Base-by-base conservation (phyloP, 2,888 invertebrate genomes). In the Morpho deidamia region DNA sequence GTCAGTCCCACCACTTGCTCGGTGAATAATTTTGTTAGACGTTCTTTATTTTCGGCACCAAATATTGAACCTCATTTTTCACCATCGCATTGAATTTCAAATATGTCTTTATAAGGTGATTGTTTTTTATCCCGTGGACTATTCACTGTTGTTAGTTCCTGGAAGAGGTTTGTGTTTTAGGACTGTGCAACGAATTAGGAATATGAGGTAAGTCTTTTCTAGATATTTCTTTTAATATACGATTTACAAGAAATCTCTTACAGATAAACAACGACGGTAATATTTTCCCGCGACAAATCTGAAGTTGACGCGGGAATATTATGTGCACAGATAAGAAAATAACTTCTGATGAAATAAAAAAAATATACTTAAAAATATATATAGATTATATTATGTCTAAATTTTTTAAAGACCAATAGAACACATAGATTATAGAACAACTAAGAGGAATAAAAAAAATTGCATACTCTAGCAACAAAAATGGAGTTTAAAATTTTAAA, bases 81-180 rank as follows among this genome's bases (percentile, higher is more conserved):
- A 85, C 72, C 68, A 75, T 68, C 82, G 64, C 71, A 85, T 88
- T 89, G 88, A 89, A 86, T 81, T 86, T 78, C 86, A 89, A 87
- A 89, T 87, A 80, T 72, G 76, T 72, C 81, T 78, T 81, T 87
- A 88, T 84, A 89, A 83, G 71, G 76, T 72, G 67, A 74, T 71
- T 76, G 74, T 75, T 78, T 76, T 76, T 75, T 71, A 5, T 76
- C 74, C 71, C 69, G 70, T 78, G 71, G 71, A 76, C 81, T 83
- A 81, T 86, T 83, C 80, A 73, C 68, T 63, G 69, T 74, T 78
- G 74, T 63, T 65, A 71, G 72, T 67, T 67, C 70, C 48, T 60
- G 67, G 70, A 72, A 69, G 74, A 68, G 69, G 78, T 79, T 77
- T 72, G 81, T 81, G 76, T 66, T 51, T 55, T 42, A 49, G 34